Percentiles rank a stretch among this genome's conserved stretches.
These are phyloP conservation scores for Drosophila cardini DNA, from an alignment of 1,140 invertebrate genomes.

Conservation along the genomic window DNA sequence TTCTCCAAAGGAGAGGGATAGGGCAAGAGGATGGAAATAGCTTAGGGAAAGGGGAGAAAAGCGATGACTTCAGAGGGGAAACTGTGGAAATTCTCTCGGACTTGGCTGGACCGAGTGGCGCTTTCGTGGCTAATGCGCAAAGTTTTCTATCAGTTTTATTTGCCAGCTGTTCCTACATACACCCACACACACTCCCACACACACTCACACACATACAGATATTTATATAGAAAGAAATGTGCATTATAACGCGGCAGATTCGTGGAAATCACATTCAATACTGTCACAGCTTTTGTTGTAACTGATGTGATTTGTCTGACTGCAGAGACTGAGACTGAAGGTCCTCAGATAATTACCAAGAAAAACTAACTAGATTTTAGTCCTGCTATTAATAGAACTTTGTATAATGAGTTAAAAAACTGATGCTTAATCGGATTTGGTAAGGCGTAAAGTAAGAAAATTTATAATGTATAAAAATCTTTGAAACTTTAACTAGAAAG, in stretches of 20 bases:
- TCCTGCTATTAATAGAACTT: not conserved
- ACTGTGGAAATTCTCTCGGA: constrained; percentile 20
- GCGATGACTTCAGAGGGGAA: not conserved
- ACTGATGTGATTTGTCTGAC: constrained; percentile 20
- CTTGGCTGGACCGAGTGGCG: constrained; percentile 76
- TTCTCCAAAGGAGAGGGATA: constrained; percentile 6
- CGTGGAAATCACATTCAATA: constrained; percentile 33
- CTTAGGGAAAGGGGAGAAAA: not conserved
- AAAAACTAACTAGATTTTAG: not conserved
- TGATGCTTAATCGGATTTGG: not conserved
- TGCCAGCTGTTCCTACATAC: constrained; percentile 60
- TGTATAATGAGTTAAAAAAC: not conserved
- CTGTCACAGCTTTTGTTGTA: constrained; percentile 10
- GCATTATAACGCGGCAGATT: constrained; percentile 44
- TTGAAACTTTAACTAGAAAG: too few species aligned
- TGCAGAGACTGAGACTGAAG: not conserved
- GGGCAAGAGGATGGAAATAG: not conserved
- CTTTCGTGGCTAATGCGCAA: constrained; percentile 73
- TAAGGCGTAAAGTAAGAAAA: not conserved
- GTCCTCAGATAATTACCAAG: constrained; percentile 19
- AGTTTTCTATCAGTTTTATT: constrained; percentile 66
- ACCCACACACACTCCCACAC: constrained; percentile 14
- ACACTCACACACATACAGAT: not conserved
- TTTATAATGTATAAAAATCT: too few species aligned
- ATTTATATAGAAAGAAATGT: constrained; percentile 25